Conservation (phyloP, 2,797 vertebrate genomes). For the Sphaeramia orbicularis region DNA sequence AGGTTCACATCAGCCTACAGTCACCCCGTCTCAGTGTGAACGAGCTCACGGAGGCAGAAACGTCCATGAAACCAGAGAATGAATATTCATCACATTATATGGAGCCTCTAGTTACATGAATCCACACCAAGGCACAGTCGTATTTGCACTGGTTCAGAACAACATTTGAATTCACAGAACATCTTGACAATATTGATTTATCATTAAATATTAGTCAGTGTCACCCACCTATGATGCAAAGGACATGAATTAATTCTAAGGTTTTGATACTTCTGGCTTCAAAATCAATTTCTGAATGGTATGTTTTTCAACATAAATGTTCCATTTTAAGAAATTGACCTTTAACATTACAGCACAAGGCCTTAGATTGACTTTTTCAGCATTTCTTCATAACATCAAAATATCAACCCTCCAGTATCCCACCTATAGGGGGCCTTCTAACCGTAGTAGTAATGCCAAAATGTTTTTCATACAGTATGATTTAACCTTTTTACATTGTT, state of each 20-base stretch:
- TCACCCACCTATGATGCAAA: background rate
- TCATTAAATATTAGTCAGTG: background rate
- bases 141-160: constrained; percentile 30
- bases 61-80: constrained; percentile 42
- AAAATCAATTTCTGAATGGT: no score
- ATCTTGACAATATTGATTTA: background rate
- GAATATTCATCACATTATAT: constrained; percentile 52
- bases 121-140: constrained; percentile 1
- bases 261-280: background rate
- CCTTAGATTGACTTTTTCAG: no score
- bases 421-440: no score
- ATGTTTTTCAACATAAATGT: background rate
- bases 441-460: no score
- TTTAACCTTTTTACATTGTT: no score
- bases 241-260: background rate
- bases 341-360: no score
- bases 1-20: constrained; percentile 54
- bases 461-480: no score
- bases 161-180: constrained; percentile 17
- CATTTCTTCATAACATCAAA: no score
- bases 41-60: constrained; percentile 47
- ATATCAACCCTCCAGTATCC: no score
- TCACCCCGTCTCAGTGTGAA: constrained; percentile 58
- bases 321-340: no score
- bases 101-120: constrained; percentile 20